Evolutionary conservation across 2,888 invertebrate genomes (phyloP).

Genomic region (Drosophila setosimentum): DNA sequence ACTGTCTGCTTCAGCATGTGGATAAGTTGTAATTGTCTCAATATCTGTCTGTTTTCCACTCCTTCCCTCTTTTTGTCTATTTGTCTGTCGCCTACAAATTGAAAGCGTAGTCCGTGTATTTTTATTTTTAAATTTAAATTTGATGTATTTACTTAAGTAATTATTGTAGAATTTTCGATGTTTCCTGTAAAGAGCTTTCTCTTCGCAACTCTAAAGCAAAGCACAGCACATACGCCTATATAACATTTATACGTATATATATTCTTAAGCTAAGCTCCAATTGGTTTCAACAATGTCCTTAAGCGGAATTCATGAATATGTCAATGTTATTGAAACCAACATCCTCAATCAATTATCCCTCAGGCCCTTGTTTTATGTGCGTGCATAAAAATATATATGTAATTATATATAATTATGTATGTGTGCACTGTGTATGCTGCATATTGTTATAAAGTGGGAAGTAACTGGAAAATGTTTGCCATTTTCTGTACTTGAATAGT

Average conservation of each 20-base stretch:
- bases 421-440: constrained; percentile 25
- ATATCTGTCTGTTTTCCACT: background rate
- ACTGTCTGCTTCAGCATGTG: constrained; percentile 78
- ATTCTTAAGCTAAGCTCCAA: constrained; percentile 44
- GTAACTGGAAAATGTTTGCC: constrained; percentile 30
- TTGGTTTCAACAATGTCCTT: constrained; percentile 58
- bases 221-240: constrained; percentile 23
- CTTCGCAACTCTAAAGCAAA: constrained; percentile 44
- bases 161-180: constrained; percentile 10
- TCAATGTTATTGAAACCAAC: constrained; percentile 32
- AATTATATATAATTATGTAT: constrained; percentile 19
- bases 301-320: constrained; percentile 10
- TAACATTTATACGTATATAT: background rate
- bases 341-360: constrained; percentile 51
- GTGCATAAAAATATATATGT: constrained; percentile 32
- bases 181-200: constrained; percentile 45
- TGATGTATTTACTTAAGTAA: constrained; percentile 37
- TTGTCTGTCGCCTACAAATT: background rate
- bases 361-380: constrained; percentile 65
- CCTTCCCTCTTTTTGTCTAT: background rate
- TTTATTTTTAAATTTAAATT: background rate
- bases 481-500: constrained; percentile 48
- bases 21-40: constrained; percentile 69
- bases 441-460: constrained; percentile 45
- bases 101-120: constrained; percentile 8